Conservation (phyloP, 2,888 invertebrate species). For the Didymodactylos carnosus region DNA sequence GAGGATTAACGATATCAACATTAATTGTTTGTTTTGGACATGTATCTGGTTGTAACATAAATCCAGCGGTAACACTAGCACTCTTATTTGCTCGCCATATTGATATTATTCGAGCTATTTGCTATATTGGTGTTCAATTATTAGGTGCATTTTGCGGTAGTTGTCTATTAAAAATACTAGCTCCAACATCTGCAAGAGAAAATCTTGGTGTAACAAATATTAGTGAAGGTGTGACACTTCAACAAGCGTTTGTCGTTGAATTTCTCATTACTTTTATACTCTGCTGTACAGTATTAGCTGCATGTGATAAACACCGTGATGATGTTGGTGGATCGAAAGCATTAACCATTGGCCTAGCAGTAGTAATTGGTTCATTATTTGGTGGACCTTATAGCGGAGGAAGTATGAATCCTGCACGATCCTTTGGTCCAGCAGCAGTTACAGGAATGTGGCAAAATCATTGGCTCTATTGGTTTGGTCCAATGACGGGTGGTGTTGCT, state of each 20-base stretch:
- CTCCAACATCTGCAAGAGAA: neutral
- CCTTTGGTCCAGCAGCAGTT: constrained; percentile 64
- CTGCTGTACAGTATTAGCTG: constrained; percentile 21
- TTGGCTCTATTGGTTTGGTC: constrained; percentile 41
- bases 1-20: constrained; percentile 1
- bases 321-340: constrained; percentile 20
- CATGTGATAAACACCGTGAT: constrained; percentile 18
- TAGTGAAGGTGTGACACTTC: neutral
- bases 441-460: constrained; percentile 54
- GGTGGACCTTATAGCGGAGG: constrained; percentile 49
- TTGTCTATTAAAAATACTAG: neutral
- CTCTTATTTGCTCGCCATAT: constrained; percentile 3
- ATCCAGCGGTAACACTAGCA: constrained; percentile 9
- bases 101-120: constrained; percentile 3
- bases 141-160: constrained; percentile 3
- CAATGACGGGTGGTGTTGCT: constrained; percentile 1
- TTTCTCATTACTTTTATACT: constrained; percentile 21
- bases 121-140: constrained; percentile 6
- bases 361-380: constrained; percentile 15
- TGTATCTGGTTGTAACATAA: constrained; percentile 5
- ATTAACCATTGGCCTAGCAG: constrained; percentile 21
- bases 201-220: constrained; percentile 6
- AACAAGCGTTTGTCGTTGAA: constrained; percentile 3
- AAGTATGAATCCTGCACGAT: constrained; percentile 77
- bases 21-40: constrained; percentile 3